phyloP scores from a whole-genome alignment of 2,113 vertebrate species.

The Motacilla alba region DNA sequence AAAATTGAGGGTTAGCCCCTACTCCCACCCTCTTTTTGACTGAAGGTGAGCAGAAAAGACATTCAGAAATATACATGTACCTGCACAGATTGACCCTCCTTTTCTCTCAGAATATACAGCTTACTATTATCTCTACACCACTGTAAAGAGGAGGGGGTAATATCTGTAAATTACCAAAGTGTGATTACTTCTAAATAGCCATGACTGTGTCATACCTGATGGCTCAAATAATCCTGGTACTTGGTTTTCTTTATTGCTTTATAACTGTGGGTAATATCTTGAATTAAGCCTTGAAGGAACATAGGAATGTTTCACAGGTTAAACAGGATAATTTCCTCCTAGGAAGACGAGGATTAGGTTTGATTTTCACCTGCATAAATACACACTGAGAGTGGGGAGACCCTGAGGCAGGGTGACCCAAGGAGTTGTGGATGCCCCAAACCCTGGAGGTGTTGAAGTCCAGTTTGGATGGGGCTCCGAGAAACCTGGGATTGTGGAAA shows the following conservation, averaged over 20 bases:
- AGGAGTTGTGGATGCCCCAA: neutral
- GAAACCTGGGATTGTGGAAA: neutral
- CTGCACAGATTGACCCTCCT: neutral
- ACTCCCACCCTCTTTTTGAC: neutral
- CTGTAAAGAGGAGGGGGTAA: neutral
- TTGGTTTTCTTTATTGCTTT: neutral
- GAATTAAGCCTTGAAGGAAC: conserved; percentile 19
- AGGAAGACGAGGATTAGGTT: neutral
- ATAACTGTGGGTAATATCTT: neutral
- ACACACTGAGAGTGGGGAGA: neutral
- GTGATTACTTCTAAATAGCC: conserved; percentile 38
- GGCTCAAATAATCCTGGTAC: conserved; percentile 23
- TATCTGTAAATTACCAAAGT: conserved; percentile 9
- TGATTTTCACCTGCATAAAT: neutral
- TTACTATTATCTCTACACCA: neutral
- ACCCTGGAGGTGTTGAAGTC: neutral
- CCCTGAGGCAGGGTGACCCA: neutral
- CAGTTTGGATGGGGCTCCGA: neutral
- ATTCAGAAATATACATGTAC: neutral
- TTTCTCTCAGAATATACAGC: neutral
- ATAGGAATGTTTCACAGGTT: neutral
- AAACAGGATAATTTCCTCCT: neutral
- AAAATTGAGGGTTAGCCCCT: neutral
- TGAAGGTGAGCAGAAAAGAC: neutral
- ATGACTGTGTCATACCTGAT: neutral